phyloP scores from a whole-genome alignment of 2,888 invertebrate genomes.

The Agriopis aurantiaria region DNA sequence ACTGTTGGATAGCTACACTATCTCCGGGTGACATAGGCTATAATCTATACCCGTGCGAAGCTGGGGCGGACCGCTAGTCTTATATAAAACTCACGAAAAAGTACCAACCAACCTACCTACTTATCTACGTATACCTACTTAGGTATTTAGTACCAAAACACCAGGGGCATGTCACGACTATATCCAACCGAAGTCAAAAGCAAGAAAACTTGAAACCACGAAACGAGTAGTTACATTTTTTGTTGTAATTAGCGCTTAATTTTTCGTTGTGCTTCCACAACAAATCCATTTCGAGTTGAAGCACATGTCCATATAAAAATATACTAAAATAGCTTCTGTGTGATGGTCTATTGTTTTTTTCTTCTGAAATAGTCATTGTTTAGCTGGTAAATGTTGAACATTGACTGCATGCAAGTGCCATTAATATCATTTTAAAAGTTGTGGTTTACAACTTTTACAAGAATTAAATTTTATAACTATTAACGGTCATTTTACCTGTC shows the following conservation, averaged over 20 bases:
- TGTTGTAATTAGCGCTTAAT: not conserved
- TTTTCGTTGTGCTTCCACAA: not conserved
- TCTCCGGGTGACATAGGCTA: too few species aligned
- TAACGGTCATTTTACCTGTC: not conserved
- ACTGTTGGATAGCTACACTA: too few species aligned
- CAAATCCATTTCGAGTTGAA: conserved; percentile 7
- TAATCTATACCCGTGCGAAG: too few species aligned
- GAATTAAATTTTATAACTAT: not conserved
- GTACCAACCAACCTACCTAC: too few species aligned
- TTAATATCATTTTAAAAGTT: conserved; percentile 32
- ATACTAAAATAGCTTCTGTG: conserved; percentile 14
- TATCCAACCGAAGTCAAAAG: too few species aligned
- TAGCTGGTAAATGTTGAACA: conserved; percentile 21
- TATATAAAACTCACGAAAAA: too few species aligned
- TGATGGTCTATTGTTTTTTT: conserved; percentile 40
- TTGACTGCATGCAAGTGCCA: conserved; percentile 29
- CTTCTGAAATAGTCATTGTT: conserved; percentile 39
- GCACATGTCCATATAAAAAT: not conserved
- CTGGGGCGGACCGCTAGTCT: too few species aligned
- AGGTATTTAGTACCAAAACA: too few species aligned
- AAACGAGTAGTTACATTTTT: not conserved
- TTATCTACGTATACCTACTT: too few species aligned
- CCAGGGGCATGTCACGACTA: too few species aligned
- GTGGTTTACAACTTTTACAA: not conserved
- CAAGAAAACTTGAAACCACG: too few species aligned